Conservation (phyloP, 2,888 invertebrate genomes). For the Steinernema carpocapsae region DNA sequence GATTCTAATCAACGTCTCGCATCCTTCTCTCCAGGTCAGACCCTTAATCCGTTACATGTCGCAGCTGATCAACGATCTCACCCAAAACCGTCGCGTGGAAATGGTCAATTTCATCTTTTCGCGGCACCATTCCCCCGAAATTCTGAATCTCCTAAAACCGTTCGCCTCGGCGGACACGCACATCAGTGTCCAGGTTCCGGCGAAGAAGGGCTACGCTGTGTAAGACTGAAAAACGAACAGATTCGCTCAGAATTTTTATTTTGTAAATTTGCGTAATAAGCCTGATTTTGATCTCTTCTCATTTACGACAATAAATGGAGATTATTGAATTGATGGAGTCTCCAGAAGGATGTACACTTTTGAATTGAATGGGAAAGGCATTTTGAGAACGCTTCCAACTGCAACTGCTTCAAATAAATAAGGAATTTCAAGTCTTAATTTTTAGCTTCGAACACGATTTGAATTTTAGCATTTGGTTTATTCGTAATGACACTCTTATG, state of each 20-base stretch:
- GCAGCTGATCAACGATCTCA: background rate
- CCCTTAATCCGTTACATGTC: background rate
- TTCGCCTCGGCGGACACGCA: slow-evolving; percentile 4
- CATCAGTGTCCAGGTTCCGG: slow-evolving; percentile 15
- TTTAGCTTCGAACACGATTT: no score
- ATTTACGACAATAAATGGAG: background rate
- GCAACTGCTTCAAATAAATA: no score
- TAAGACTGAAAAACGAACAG: background rate
- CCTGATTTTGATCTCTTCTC: background rate
- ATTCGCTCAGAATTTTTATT: no score
- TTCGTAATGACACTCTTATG: no score
- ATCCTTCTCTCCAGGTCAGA: background rate
- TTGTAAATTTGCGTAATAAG: background rate
- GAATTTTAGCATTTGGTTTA: no score
- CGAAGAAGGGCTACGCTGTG: background rate
- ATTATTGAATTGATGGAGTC: background rate
- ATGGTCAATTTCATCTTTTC: slow-evolving; percentile 16
- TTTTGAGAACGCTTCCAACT: no score
- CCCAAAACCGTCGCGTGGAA: background rate
- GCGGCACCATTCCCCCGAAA: background rate
- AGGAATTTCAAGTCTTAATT: no score
- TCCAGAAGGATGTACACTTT: no score
- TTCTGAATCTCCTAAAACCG: slow-evolving; percentile 15
- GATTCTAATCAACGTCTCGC: slow-evolving; percentile 3
- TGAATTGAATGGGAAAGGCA: no score